Evolutionary conservation across 2,113 vertebrate species (phyloP).

Genomic region (Rafetus swinhoei): DNA sequence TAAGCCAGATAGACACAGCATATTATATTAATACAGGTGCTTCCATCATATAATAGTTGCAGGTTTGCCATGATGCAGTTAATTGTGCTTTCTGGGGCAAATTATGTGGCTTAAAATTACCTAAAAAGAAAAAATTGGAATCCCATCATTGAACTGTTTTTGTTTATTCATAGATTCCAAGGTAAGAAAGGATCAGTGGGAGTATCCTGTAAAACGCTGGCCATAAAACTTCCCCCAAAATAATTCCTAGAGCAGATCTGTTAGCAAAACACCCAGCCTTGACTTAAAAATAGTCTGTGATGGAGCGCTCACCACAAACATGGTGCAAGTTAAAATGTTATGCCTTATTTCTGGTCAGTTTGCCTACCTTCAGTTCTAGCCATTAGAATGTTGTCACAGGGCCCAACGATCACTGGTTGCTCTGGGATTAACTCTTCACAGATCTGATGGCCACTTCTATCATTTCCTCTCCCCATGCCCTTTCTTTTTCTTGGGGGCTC

Average conservation of each 20-base stretch:
- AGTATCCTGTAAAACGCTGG: background rate
- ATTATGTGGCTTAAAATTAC: background rate
- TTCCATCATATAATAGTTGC: conserved; percentile 8
- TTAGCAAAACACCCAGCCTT: background rate
- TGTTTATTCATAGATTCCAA: background rate
- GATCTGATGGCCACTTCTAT: background rate
- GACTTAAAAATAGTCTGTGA: background rate
- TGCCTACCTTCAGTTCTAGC: background rate
- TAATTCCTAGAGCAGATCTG: background rate
- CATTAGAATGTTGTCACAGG: background rate
- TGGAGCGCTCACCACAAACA: background rate
- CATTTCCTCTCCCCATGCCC: background rate
- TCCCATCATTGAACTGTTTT: background rate
- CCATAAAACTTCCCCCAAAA: background rate
- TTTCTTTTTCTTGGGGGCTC: background rate
- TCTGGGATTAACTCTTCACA: background rate
- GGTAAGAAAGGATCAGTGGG: background rate
- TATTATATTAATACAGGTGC: background rate
- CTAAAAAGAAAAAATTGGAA: background rate
- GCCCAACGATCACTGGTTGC: background rate
- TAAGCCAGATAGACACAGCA: conserved; percentile 50
- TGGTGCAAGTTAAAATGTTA: background rate
- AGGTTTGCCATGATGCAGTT: background rate
- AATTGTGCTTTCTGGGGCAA: conserved; percentile 6
- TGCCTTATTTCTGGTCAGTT: background rate